A percentile compares a stretch with the other conserved stretches of the same genome.
These are phyloP conservation scores for Lophius americanus DNA, from an alignment of 2,797 vertebrate genomes.

Conservation along the genomic window DNA sequence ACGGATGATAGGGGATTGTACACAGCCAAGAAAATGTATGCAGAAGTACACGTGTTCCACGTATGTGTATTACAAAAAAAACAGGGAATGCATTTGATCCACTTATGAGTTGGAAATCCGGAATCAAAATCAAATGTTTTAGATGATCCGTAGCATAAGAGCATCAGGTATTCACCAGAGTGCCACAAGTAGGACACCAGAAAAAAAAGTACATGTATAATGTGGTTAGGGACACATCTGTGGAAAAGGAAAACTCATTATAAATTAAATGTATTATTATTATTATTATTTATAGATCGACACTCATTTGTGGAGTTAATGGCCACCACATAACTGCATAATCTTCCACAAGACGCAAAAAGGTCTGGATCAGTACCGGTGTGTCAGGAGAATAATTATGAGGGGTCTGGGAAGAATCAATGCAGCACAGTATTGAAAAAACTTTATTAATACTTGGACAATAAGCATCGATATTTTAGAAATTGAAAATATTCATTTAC, in stretches of 20 bases:
- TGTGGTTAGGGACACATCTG: conserved; percentile 25
- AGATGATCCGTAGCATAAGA: conserved; percentile 12
- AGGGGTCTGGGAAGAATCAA: too few species aligned
- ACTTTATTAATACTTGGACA: too few species aligned
- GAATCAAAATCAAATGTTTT: neutral
- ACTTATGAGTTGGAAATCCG: neutral
- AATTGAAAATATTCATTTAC: too few species aligned
- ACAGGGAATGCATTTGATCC: conserved; percentile 1
- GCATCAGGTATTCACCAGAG: neutral
- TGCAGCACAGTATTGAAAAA: too few species aligned
- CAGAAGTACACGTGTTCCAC: conserved; percentile 12
- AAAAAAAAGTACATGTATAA: conserved; percentile 19
- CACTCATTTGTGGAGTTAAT: conserved; percentile 45
- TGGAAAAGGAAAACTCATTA: conserved; percentile 19
- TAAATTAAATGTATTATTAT: too few species aligned
- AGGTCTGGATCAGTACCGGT: conserved; percentile 35
- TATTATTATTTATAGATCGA: conserved; percentile 45
- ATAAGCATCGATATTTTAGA: too few species aligned
- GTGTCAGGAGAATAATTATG: conserved; percentile 22
- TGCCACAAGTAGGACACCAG: neutral
- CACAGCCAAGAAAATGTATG: neutral
- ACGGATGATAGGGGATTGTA: conserved; percentile 40
- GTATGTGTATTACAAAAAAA: conserved; percentile 8
- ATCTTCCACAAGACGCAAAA: conserved; percentile 29
- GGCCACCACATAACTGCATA: conserved; percentile 26